These are phyloP conservation scores for Platyscelio sp. DNA, from an alignment of 2,888 invertebrate species.

Conservation along the genomic window DNA sequence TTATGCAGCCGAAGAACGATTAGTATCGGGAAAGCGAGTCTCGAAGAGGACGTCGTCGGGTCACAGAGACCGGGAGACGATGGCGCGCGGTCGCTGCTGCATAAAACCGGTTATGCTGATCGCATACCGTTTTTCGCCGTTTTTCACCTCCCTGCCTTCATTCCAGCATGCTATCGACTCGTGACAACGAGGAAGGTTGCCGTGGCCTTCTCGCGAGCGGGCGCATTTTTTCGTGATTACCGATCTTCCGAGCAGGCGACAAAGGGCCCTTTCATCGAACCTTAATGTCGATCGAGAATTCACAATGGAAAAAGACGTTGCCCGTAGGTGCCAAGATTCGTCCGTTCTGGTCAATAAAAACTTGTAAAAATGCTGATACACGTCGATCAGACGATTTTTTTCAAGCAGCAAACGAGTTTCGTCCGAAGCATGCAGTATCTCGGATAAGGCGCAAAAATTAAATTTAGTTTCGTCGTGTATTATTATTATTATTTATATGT, in stretches of 20 bases:
- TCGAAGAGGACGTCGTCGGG: slow-evolving; percentile 74
- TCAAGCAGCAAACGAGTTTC: too few relatives aligned
- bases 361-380: too few relatives aligned
- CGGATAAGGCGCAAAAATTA: too few relatives aligned
- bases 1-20: too few relatives aligned
- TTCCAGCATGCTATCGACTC: slow-evolving; percentile 71
- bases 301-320: too few relatives aligned
- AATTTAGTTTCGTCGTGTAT: too few relatives aligned
- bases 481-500: too few relatives aligned
- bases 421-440: too few relatives aligned
- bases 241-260: slow-evolving; percentile 35
- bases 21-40: slow-evolving; percentile 71
- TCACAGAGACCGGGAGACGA: slow-evolving; percentile 67
- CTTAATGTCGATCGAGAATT: slow-evolving; percentile 31
- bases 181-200: slow-evolving; percentile 69
- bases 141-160: slow-evolving; percentile 76
- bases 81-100: slow-evolving; percentile 68
- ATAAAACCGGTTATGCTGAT: slow-evolving; percentile 82
- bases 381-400: too few relatives aligned
- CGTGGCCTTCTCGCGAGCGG: slow-evolving; percentile 61
- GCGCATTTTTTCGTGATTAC: slow-evolving; percentile 53
- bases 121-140: slow-evolving; percentile 82
- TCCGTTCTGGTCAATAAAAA: too few relatives aligned
- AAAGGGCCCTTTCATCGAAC: slow-evolving; percentile 29
- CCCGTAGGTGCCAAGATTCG: too few relatives aligned